These are phyloP conservation scores for Neodiprion pinetum DNA, from an alignment of 1,140 invertebrate species.

Conservation along the genomic window DNA sequence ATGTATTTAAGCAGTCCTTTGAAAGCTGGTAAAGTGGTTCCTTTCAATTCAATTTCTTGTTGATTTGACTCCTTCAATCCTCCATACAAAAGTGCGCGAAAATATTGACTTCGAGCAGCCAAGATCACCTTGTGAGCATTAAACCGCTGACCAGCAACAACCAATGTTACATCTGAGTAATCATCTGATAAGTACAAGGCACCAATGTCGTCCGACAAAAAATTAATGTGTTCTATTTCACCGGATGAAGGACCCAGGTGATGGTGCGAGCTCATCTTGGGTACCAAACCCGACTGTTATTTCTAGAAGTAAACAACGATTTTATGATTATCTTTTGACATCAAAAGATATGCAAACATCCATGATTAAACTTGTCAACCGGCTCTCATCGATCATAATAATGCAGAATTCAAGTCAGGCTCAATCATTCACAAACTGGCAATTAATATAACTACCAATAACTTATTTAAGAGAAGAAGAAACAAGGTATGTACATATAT, in stretches of 20 bases:
- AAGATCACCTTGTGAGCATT: constrained; percentile 91
- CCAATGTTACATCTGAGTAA: constrained; percentile 89
- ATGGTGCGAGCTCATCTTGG: constrained; percentile 49
- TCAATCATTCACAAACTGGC: no score
- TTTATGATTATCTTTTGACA: no score
- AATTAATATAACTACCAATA: no score
- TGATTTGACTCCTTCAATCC: constrained; percentile 88
- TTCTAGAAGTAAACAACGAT: neutral
- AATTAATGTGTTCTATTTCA: constrained; percentile 46
- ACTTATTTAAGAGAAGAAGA: no score
- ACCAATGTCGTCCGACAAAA: constrained; percentile 80
- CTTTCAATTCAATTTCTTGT: constrained; percentile 83
- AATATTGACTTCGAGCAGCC: constrained; percentile 94
- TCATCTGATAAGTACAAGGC: constrained; percentile 85
- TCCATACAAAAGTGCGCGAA: constrained; percentile 88
- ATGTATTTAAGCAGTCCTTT: constrained; percentile 93
- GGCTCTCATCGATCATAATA: no score
- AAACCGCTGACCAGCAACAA: constrained; percentile 85
- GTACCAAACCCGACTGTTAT: neutral
- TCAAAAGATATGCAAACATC: no score
- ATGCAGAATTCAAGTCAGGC: no score
- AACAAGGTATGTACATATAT: no score
- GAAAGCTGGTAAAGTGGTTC: constrained; percentile 87
- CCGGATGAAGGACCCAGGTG: constrained; percentile 46
- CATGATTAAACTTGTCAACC: no score